Evolutionary conservation across 1,140 invertebrate species (phyloP).

Genomic region (Triops cancriformis): DNA sequence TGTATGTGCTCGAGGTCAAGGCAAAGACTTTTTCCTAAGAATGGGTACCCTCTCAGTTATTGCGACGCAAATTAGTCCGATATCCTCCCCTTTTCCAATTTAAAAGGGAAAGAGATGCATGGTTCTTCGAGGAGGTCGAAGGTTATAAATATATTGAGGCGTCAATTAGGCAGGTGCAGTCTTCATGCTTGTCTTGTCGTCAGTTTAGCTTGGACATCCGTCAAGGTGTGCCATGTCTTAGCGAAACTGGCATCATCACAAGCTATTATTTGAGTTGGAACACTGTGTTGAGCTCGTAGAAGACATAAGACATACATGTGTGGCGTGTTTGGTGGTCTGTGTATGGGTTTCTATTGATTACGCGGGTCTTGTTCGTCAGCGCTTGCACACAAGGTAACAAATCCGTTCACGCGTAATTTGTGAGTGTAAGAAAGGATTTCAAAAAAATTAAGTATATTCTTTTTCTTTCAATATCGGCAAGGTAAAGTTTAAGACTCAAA

Average conservation of each 20-base stretch:
- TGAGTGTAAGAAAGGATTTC: no score
- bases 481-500: no score
- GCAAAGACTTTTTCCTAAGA: background rate
- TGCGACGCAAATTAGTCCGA: background rate
- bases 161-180: constrained; percentile 12
- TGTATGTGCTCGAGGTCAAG: background rate
- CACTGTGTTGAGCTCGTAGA: background rate
- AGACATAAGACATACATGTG: background rate
- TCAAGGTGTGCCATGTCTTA: background rate
- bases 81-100: background rate
- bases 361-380: no score
- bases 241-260: background rate
- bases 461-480: no score
- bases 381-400: no score
- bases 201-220: constrained; percentile 4
- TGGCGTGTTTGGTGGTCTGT: background rate
- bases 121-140: background rate
- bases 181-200: constrained; percentile 13
- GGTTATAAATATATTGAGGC: constrained; percentile 11
- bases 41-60: background rate
- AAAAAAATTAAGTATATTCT: no score
- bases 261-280: background rate
- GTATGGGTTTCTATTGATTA: no score
- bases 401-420: no score
- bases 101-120: background rate